These are phyloP conservation scores for Triplophysa siluroides DNA, from an alignment of 2,113 vertebrate species.

Conservation along the genomic window DNA sequence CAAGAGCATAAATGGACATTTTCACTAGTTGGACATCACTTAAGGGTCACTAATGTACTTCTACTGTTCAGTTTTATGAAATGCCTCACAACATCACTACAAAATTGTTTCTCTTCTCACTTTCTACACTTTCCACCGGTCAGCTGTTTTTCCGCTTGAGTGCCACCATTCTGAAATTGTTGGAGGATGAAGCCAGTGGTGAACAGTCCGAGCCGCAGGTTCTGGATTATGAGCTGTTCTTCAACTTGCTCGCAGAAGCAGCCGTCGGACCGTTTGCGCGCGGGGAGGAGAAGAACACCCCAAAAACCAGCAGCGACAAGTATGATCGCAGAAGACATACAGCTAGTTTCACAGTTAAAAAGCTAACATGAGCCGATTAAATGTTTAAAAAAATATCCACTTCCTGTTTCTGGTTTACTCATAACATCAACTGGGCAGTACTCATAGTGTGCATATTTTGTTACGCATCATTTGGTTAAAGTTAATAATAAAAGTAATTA, in stretches of 20 bases:
- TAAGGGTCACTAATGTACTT: too few relatives aligned
- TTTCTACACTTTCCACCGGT: slow-evolving; percentile 11
- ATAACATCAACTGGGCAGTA: too few relatives aligned
- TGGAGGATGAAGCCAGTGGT: slow-evolving; percentile 64
- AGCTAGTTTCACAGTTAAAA: background rate
- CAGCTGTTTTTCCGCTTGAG: slow-evolving; percentile 93
- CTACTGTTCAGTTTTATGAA: too few relatives aligned
- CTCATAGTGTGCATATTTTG: too few relatives aligned
- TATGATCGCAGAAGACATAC: slow-evolving; percentile 68
- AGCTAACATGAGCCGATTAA: background rate
- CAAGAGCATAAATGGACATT: too few relatives aligned
- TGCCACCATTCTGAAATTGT: slow-evolving; percentile 93
- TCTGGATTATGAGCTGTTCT: slow-evolving; percentile 83
- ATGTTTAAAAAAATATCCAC: too few relatives aligned
- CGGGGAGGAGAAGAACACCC: slow-evolving; percentile 95
- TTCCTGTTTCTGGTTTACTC: too few relatives aligned
- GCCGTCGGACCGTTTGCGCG: slow-evolving; percentile 92
- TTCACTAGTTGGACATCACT: too few relatives aligned
- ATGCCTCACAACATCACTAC: too few relatives aligned
- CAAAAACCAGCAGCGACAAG: slow-evolving; percentile 87
- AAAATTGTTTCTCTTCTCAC: background rate
- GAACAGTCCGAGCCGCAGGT: slow-evolving; percentile 63
- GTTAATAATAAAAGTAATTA: too few relatives aligned
- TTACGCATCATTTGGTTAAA: too few relatives aligned
- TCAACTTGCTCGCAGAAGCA: slow-evolving; percentile 88